A percentile compares a stretch with the other conserved stretches of the same genome.
These are phyloP conservation scores for Siphlonurus alternatus DNA, from an alignment of 2,888 invertebrate genomes.

Conservation along the genomic window DNA sequence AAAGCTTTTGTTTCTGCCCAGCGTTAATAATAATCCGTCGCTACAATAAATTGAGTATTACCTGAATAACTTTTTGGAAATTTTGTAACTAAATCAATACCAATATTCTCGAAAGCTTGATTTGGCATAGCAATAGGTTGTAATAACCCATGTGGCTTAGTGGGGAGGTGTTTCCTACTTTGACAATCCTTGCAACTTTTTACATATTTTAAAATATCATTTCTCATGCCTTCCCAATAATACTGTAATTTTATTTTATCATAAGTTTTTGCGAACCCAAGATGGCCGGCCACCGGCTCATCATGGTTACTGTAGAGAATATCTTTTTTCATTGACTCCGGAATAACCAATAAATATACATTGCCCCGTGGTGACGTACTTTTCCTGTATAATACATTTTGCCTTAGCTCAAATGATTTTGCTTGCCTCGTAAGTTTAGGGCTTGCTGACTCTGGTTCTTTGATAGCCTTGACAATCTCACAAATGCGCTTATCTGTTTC, in stretches of 20 bases:
- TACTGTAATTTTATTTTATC: background rate
- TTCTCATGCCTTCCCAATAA: background rate
- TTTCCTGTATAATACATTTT: background rate
- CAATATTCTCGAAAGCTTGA: background rate
- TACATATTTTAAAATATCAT: background rate
- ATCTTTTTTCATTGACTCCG: background rate
- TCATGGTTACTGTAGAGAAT: background rate
- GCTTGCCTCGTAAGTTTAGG: background rate
- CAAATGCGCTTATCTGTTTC: background rate
- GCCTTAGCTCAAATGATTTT: background rate
- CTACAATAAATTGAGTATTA: background rate
- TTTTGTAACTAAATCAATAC: background rate
- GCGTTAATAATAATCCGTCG: background rate
- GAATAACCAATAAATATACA: background rate
- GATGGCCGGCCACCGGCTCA: background rate
- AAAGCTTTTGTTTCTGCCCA: background rate
- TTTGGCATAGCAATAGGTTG: background rate
- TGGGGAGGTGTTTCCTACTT: background rate
- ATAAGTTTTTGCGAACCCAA: background rate
- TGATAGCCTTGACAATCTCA: background rate
- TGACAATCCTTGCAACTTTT: background rate
- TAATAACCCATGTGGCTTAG: background rate
- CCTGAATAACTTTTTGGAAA: background rate
- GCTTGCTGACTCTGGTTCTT: background rate
- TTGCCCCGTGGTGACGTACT: background rate